phyloP scores from a whole-genome alignment of 1,140 invertebrate species.

The Bombus confusus region DNA sequence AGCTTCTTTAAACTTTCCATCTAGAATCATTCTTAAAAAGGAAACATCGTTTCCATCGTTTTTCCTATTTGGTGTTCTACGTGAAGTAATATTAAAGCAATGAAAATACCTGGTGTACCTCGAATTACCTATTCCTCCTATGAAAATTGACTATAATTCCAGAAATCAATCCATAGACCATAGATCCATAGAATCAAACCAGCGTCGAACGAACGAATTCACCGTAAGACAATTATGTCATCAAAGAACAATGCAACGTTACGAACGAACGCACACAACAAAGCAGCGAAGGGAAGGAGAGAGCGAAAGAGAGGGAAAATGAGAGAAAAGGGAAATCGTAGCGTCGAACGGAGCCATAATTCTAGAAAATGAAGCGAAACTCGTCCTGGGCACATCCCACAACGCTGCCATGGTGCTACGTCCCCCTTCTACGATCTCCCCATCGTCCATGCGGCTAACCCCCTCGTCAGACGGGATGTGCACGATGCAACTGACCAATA shows the following conservation, averaged over 20 bases:
- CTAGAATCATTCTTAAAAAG: not conserved
- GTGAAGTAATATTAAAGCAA: not conserved
- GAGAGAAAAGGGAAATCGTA: slow-evolving; percentile 18
- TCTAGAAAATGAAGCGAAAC: slow-evolving; percentile 65
- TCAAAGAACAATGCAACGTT: slow-evolving; percentile 22
- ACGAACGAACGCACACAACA: not conserved
- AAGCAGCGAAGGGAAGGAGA: no score
- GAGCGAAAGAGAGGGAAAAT: not conserved
- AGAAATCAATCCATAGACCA: not conserved
- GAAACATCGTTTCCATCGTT: not conserved
- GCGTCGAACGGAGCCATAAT: slow-evolving; percentile 63
- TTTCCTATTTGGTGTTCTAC: no score
- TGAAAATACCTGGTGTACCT: not conserved
- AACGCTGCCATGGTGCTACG: slow-evolving; percentile 58
- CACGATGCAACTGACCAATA: slow-evolving; percentile 72
- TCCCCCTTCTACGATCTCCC: slow-evolving; percentile 59
- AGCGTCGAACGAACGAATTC: not conserved
- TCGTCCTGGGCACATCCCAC: slow-evolving; percentile 59
- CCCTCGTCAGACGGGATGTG: slow-evolving; percentile 65
- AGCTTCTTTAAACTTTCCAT: not conserved
- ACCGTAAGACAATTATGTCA: not conserved
- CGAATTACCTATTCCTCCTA: no score
- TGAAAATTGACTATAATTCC: not conserved
- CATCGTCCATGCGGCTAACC: slow-evolving; percentile 57
- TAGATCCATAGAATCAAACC: no score